phyloP scores from a whole-genome alignment of 64 coral and sea anemone genomes.

The Orbicella faveolata region DNA sequence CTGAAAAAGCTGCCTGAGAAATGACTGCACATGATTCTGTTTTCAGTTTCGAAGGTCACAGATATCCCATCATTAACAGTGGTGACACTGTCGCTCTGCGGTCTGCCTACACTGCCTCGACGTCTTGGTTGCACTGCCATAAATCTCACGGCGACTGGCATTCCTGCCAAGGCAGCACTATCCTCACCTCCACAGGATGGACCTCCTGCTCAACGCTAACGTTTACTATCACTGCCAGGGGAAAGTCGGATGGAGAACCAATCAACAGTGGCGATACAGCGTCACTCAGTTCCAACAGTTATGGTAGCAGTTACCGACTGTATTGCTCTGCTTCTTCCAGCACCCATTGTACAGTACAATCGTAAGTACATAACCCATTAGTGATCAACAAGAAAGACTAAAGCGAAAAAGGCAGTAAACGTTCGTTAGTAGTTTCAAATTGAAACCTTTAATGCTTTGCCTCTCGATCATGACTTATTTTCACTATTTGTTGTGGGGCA shows the following conservation, averaged over 20 bases:
- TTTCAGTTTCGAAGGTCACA: background rate
- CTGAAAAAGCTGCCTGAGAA: too few relatives aligned
- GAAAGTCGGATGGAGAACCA: conserved; percentile 9
- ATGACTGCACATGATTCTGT: background rate
- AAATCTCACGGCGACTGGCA: too few relatives aligned
- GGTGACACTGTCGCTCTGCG: background rate
- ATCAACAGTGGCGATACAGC: conserved; percentile 49
- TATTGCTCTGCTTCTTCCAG: background rate
- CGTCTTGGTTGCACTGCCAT: too few relatives aligned
- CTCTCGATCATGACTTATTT: too few relatives aligned
- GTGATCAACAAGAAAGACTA: conserved; percentile 39
- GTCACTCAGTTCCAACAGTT: background rate
- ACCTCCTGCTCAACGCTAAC: background rate
- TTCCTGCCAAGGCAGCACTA: too few relatives aligned
- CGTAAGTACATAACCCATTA: conserved; percentile 11
- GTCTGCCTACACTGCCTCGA: background rate
- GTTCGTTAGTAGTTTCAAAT: too few relatives aligned
- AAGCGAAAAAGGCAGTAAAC: too few relatives aligned
- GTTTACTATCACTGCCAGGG: conserved; percentile 20
- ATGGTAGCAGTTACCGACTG: conserved; percentile 7
- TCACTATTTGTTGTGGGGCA: too few relatives aligned
- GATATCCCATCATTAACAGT: conserved; percentile 37
- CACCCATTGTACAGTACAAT: background rate
- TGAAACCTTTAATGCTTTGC: too few relatives aligned
- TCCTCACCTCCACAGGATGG: too few relatives aligned